Percentiles rank a stretch among this genome's conserved stretches.
Evolutionary conservation across 2,113 vertebrate species (phyloP).

Genomic region (Macheiramphus alcinus): DNA sequence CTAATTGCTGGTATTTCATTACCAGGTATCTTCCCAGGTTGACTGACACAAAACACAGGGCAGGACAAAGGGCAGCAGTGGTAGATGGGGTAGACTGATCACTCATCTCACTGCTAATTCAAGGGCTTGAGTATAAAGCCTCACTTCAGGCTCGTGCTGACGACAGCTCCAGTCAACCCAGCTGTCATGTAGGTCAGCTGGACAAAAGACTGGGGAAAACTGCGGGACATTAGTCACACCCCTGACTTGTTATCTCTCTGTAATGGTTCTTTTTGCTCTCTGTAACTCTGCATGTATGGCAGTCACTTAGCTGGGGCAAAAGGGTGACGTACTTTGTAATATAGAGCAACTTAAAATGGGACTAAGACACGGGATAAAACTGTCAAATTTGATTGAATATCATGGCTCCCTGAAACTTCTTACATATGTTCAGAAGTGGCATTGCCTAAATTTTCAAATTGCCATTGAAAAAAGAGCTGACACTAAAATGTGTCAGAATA

Average conservation of each 20-base stretch:
- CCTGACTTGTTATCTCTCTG: not conserved
- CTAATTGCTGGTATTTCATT: constrained; percentile 19
- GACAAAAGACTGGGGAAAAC: not conserved
- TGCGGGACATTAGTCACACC: not conserved
- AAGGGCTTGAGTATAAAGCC: not conserved
- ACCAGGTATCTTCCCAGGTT: not conserved
- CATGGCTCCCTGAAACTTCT: not conserved
- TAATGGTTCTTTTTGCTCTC: not conserved
- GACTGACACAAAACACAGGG: not conserved
- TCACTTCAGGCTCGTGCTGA: not conserved
- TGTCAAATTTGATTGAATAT: not conserved
- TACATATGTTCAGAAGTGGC: not conserved
- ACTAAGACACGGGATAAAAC: not conserved
- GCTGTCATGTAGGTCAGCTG: not conserved
- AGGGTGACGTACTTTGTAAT: fast-evolving
- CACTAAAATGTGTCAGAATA: not conserved
- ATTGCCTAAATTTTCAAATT: not conserved
- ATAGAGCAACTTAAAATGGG: not conserved
- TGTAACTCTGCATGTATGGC: not conserved
- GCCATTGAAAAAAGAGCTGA: not conserved
- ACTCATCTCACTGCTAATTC: constrained; percentile 9
- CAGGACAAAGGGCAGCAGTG: not conserved
- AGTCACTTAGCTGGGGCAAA: not conserved
- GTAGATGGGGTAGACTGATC: not conserved
- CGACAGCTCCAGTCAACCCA: constrained; percentile 1